Base-by-base conservation (phyloP, 2,113 vertebrate genomes). In the Daphoenositta chrysoptera region DNA sequence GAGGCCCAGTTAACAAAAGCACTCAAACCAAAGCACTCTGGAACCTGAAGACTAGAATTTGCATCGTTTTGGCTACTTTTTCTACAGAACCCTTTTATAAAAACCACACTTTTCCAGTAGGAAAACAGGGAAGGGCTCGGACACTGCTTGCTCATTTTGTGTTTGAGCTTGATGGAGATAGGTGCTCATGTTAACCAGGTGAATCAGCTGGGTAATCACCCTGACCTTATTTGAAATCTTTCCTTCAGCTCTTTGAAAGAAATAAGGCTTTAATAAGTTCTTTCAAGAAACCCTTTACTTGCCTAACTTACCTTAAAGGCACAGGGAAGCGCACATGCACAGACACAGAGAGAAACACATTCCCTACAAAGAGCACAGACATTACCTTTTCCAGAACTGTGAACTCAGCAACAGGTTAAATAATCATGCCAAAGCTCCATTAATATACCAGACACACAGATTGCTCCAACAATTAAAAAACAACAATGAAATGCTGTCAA, bases 371-470 rank as follows among this genome's bases (percentile, higher is more conserved):
- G 37, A 75, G 51, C 2, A 3, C 65, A 91, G 60, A 50, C 6
- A 1, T 19, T 11, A 65, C 10, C 31, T 87, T 40, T 37, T 71
- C 89, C 73, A 89, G 65, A 69, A 63, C 53, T 6, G 5, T 63
- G 47, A 90, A 88, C 28, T 89, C 84, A 89, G 91, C 83, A 72
- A 50, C 44, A 84, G 95, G 61, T 94, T 91, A 95, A 95, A 78
- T 51, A 19, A 83, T 95, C 96, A 96, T 86, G 95, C 97, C 90
- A 89, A 87, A 60, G 70, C 95, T 87, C 63, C 47, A 44, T 95
- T 94, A 98, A 97, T 94, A 97, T 56, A 95, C 91, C 96, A 97
- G 97, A 97, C 94, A 96, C 95, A 95, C 91, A 95, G 91, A 87
- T 97, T 94, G 96, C 96, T 93, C 24, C 87, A 87, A 73, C 93